Percentiles rank a stretch among this genome's conserved stretches.
Conservation (phyloP, 1,140 invertebrate species). For the Metaphire vulgaris region DNA sequence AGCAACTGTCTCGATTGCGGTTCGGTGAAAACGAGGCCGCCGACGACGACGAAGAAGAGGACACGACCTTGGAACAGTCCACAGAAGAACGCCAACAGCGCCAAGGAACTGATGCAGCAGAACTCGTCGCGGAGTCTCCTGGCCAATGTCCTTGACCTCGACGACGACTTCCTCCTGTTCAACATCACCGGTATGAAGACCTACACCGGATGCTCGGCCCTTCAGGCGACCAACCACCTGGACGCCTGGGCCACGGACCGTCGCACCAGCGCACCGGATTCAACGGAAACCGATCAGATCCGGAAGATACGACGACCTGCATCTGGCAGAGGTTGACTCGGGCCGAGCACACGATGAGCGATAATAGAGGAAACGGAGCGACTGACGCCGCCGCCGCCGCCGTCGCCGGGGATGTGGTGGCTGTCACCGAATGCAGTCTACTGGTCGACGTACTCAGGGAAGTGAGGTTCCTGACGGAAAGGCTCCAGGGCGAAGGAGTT, state of each 20-base stretch:
- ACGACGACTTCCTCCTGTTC: neutral
- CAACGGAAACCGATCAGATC: neutral
- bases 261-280: neutral
- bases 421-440: constrained; percentile 49
- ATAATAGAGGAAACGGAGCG: neutral
- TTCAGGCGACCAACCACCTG: neutral
- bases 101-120: neutral
- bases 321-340: neutral
- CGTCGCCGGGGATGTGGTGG: neutral
- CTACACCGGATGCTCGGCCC: neutral
- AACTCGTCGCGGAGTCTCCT: neutral
- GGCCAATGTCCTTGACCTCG: neutral
- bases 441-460: constrained; percentile 90
- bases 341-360: neutral
- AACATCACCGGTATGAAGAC: neutral
- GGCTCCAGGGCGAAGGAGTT: constrained; percentile 51
- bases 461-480: constrained; percentile 75
- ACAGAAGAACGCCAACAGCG: neutral
- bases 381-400: neutral
- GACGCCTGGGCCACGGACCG: neutral
- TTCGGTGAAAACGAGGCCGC: neutral
- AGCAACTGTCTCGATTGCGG: neutral
- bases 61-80: neutral
- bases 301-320: neutral
- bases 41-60: neutral